These are phyloP conservation scores for Apis dorsata DNA, from an alignment of 1,140 invertebrate species.

Conservation along the genomic window DNA sequence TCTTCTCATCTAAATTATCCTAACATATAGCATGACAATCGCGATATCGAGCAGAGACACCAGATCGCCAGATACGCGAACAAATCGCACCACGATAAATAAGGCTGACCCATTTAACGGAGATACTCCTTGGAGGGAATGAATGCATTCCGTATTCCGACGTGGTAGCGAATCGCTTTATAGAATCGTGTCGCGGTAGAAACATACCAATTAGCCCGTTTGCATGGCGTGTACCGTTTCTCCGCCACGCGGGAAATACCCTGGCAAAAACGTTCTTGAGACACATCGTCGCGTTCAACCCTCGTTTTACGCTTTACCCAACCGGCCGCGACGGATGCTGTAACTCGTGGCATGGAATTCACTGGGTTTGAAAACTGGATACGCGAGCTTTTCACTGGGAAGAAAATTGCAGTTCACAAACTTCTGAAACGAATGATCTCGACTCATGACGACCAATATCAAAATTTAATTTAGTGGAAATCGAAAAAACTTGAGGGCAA, in stretches of 20 bases:
- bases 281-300: background rate
- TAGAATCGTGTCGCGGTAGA: constrained; percentile 62
- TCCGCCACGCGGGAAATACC: constrained; percentile 41
- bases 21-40: no score
- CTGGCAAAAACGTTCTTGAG: constrained; percentile 33
- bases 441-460: background rate
- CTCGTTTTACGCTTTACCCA: background rate
- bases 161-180: constrained; percentile 62
- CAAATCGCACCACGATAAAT: constrained; percentile 58
- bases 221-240: constrained; percentile 63
- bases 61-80: constrained; percentile 7
- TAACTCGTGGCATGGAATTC: constrained; percentile 14
- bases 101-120: constrained; percentile 63
- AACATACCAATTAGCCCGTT: constrained; percentile 73
- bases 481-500: background rate
- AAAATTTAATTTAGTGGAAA: background rate
- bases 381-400: background rate
- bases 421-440: background rate
- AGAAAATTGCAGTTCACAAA: background rate
- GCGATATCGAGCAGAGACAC: no score
- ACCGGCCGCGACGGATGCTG: constrained; percentile 1
- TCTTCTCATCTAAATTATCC: no score
- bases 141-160: constrained; percentile 68
- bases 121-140: constrained; percentile 43
- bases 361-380: background rate